Percentiles rank a stretch among this genome's conserved stretches.
These are phyloP conservation scores for Anomalospiza imberbis DNA, from an alignment of 2,797 vertebrate genomes.

Conservation along the genomic window DNA sequence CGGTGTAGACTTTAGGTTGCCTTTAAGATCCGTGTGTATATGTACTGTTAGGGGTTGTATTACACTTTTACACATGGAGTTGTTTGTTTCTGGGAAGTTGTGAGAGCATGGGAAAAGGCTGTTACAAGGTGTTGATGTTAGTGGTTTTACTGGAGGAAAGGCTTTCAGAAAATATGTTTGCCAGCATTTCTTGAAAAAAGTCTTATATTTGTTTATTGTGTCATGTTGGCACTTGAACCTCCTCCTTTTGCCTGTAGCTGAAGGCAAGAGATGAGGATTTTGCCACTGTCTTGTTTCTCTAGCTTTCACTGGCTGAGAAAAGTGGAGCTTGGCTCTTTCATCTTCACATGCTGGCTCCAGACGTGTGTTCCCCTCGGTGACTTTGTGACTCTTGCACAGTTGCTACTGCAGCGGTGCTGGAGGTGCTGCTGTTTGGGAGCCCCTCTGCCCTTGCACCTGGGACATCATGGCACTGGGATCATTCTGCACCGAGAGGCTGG, in stretches of 20 bases:
- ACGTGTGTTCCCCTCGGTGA: accelerated
- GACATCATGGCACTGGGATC: accelerated
- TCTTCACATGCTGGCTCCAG: not conserved
- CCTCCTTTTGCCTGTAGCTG: not conserved
- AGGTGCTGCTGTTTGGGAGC: not conserved
- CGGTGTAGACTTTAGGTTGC: not conserved
- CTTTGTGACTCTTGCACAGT: not conserved
- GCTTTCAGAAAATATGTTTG: not conserved
- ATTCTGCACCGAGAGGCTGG: not conserved
- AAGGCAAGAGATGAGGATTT: not conserved
- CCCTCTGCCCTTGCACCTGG: accelerated
- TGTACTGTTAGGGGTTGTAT: not conserved
- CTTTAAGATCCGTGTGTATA: not conserved
- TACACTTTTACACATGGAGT: not conserved
- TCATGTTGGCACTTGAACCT: not conserved
- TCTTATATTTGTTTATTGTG: not conserved
- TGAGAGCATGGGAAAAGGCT: not conserved
- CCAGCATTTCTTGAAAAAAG: not conserved
- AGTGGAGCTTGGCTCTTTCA: not conserved
- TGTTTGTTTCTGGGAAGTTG: not conserved
- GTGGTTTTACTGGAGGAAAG: not conserved
- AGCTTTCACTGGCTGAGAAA: not conserved
- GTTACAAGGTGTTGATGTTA: not conserved
- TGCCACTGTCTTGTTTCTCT: not conserved
- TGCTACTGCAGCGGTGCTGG: not conserved